Base-by-base conservation (phyloP, 2,888 invertebrate genomes). In the Zaprionus obscuricornis region DNA sequence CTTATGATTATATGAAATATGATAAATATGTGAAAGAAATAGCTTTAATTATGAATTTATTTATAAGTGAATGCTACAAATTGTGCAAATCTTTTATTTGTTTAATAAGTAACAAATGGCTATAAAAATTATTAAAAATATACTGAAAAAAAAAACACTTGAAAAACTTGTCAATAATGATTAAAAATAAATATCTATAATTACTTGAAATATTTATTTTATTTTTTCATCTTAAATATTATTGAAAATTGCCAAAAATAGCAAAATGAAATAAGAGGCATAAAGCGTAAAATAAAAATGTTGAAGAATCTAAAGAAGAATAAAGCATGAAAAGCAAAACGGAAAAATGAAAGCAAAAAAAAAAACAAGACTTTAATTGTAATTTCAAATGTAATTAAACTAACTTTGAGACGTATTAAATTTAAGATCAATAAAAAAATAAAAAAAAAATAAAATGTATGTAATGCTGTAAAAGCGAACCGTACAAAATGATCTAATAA, bases 191-290 rank as follows among this genome's bases (percentile, higher is more conserved):
- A 22, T 26, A 1, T 14, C 1, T 1, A 18, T 46, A 55, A 62
- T 55, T 62, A 45, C 39, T 62, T 29, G 51, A 56, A n/a, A n/a
- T n/a, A n/a, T n/a, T n/a, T n/a, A n/a, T n/a, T n/a, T n/a, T n/a
- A n/a, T n/a, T n/a, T n/a, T n/a, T n/a, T n/a, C n/a, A n/a, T n/a
- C n/a, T n/a, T 49, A 67, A 67, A 70, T 72, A 70, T 43, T 49
- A 24, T 33, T 37, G 3, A 16, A 29, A n/a, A 31, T 60, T n/a
- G 43, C 57, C 72, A 55, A 57, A 70, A 70, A 70, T 72, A 70
- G 37, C 52, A 37, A 22, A 18, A 36, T n/a, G 3, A n/a, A 29
- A 3, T 29, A 29, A n/a, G n/a, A n/a, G n/a, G n/a, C n/a, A n/a
- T n/a, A n/a, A n/a, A n/a, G n/a, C n/a, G n/a, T n/a, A n/a, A n/a